Conservation (phyloP, 2,797 vertebrate species). For the Aphelocoma californica region DNA sequence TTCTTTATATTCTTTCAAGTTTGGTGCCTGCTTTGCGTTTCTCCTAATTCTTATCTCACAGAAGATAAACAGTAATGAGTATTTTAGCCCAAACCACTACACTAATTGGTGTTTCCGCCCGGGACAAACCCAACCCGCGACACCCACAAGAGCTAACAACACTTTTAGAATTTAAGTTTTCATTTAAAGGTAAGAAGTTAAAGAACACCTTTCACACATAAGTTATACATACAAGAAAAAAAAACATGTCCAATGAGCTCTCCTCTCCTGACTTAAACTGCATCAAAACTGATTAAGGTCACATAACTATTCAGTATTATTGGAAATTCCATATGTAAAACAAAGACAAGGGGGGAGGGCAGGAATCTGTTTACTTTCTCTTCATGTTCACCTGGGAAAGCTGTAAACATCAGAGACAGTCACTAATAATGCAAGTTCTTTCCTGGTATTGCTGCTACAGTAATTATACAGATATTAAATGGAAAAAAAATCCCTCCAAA, state of each 20-base stretch:
- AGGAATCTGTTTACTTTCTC: background rate
- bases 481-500: background rate
- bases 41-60: too few species aligned
- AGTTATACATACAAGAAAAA: background rate
- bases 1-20: too few species aligned
- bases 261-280: background rate
- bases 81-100: too few species aligned
- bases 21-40: too few species aligned
- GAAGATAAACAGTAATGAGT: too few species aligned
- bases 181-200: background rate
- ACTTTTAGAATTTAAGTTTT: background rate
- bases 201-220: background rate
- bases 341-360: background rate
- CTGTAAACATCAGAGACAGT: background rate
- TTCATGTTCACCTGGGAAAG: background rate
- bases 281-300: background rate
- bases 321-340: background rate
- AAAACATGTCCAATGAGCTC: background rate
- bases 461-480: background rate
- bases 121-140: too few species aligned
- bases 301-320: background rate
- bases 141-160: background rate
- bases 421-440: background rate
- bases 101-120: too few species aligned
- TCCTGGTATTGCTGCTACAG: background rate